A percentile compares a stretch with the other conserved stretches of the same genome.
These are phyloP conservation scores for Hyperopisus bebe DNA, from an alignment of 2,113 vertebrate species.

Conservation along the genomic window DNA sequence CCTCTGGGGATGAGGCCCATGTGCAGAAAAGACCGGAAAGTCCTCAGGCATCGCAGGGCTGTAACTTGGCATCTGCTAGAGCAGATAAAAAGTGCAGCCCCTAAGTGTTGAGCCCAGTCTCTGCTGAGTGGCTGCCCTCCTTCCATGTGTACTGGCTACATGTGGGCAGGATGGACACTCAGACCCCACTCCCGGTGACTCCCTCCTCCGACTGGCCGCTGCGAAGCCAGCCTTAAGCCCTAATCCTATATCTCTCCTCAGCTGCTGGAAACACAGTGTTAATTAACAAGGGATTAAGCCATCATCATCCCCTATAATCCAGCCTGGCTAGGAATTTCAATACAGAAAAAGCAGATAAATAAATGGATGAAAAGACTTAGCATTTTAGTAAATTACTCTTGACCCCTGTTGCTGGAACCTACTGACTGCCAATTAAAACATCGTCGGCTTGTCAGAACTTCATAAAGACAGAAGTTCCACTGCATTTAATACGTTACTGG, in stretches of 20 bases:
- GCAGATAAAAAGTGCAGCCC: not conserved
- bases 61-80: not conserved
- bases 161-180: not conserved
- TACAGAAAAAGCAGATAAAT: constrained; percentile 23
- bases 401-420: constrained; percentile 64
- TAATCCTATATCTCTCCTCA: constrained; percentile 43
- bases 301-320: constrained; percentile 65
- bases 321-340: constrained; percentile 66
- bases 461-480: constrained; percentile 49
- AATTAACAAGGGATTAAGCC: constrained; percentile 76
- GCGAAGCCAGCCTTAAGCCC: constrained; percentile 46
- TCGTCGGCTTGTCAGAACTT: constrained; percentile 65
- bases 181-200: constrained; percentile 15
- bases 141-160: not conserved
- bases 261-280: constrained; percentile 67
- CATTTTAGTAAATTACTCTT: constrained; percentile 72
- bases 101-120: not conserved
- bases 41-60: not conserved
- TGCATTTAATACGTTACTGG: not conserved
- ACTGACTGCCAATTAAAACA: constrained; percentile 68
- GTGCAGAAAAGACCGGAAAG: not conserved
- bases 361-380: constrained; percentile 51
- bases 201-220: constrained; percentile 25
- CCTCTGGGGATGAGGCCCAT: not conserved
- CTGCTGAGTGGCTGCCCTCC: not conserved